A percentile compares a stretch with the other conserved stretches of the same genome.
Conservation (phyloP, 1,140 invertebrate genomes). For the Calycopis cecrops region DNA sequence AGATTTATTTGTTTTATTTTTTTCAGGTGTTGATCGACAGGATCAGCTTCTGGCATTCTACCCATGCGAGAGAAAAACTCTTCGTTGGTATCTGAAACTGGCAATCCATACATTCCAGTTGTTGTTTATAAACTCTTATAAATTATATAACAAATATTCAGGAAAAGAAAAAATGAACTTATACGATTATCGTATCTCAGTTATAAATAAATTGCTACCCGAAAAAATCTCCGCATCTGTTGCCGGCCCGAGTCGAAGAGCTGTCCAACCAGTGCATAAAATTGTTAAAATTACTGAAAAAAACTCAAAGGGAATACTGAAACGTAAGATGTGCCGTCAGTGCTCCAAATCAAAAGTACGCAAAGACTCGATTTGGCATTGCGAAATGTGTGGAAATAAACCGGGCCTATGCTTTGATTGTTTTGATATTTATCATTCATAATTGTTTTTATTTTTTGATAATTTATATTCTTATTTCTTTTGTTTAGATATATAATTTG, state of each 20-base stretch:
- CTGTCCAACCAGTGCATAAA: not conserved
- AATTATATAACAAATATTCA: not conserved
- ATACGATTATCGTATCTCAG: not conserved
- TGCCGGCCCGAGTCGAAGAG: not conserved
- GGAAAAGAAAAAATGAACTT: not conserved
- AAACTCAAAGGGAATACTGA: not conserved
- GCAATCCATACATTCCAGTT: slow-evolving; percentile 24
- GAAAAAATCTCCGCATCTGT: not conserved
- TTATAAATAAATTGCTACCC: not conserved
- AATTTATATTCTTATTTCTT: too few relatives aligned
- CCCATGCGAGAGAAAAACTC: slow-evolving; percentile 39
- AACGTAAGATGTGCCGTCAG: slow-evolving; percentile 1
- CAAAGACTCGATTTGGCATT: not conserved
- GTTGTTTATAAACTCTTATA: not conserved
- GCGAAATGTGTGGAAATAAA: slow-evolving; percentile 3
- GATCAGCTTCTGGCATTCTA: slow-evolving; percentile 42
- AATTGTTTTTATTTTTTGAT: too few relatives aligned
- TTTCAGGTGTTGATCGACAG: slow-evolving; percentile 32
- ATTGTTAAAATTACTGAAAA: slow-evolving; percentile 2
- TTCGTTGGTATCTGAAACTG: slow-evolving; percentile 38
- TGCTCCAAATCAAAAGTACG: slow-evolving; percentile 6
- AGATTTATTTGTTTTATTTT: too few relatives aligned
- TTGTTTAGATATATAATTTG: too few relatives aligned
- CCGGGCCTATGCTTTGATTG: not conserved
- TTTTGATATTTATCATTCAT: slow-evolving; percentile 7